Evolutionary conservation across 1,140 invertebrate species (phyloP), one percentile per base, ranked within the genome.

Genomic region (Pseudomyrmex concolor): DNA sequence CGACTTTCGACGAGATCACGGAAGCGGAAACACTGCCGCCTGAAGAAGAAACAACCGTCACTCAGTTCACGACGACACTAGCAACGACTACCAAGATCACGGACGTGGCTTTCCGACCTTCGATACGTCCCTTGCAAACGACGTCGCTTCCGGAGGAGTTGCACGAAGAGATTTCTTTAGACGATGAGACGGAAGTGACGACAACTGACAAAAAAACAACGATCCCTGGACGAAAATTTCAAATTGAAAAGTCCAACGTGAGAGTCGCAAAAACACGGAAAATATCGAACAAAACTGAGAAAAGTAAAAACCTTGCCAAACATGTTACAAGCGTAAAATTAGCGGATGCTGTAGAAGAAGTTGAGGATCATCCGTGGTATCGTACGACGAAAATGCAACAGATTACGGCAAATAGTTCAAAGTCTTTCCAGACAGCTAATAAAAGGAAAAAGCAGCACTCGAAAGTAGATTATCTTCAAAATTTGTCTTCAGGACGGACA

Each of bases 31-130:
- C 22, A 13, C 57, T 78, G 66, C 62, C 48, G 55, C 73, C 1
- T 4, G 45, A 54, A 22, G 55, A 51, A 57, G 72, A 70, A 17
- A 55, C 62, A 12, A 77, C 74, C 3, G 50, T 55, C 50, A 22
- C 34, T 67, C 51, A 7, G 2, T n/a, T 57, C 19, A 83, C 68
- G 57, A 85, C 77, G n/a, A 60, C 48, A 13, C 51, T 45, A 48
- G 17, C 2, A 19, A 54, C 77, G 2, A 77, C 60, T 4, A 87
- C 86, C 2, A 48, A 10, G 15, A 80, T 87, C 68, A 87, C 86
- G 0, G 81, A 80, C 34, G 15, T 59, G 15, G 15, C 43, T 15
- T 80, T 84, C 15, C 81, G 85, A 19, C 57, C 81, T 0, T 63
- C 63, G 55, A 59, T 80, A 15, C 82, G 48, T 50, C n/a, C 68